Evolutionary conservation across 2,888 invertebrate species (phyloP).

Genomic region (Mesorhabditis spiculigera): DNA sequence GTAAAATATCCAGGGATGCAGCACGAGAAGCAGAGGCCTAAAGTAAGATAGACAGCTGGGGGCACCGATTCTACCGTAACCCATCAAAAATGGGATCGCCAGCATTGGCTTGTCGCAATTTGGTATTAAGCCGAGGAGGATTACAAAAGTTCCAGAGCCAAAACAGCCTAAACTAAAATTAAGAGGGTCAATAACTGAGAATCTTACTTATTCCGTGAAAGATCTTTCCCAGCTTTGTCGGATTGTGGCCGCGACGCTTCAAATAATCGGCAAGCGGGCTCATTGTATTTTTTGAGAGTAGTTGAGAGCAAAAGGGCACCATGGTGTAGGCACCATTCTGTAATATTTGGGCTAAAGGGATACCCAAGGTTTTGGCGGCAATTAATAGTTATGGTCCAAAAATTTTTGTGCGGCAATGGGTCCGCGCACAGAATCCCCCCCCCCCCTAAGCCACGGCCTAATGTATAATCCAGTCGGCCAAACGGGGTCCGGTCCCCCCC

Average conservation of each 20-base stretch:
- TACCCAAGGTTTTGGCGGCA: too few species aligned
- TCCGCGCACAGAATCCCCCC: too few species aligned
- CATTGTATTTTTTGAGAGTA: constrained; percentile 4
- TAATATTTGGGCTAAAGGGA: not conserved
- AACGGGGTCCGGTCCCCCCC: too few species aligned
- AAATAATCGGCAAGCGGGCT: not conserved
- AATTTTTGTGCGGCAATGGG: too few species aligned
- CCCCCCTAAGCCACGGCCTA: too few species aligned
- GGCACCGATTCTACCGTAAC: not conserved
- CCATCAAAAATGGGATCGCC: constrained; percentile 4
- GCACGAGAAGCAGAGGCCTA: too few species aligned
- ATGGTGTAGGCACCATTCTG: constrained; percentile 1
- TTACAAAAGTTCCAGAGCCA: not conserved
- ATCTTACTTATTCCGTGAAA: not conserved
- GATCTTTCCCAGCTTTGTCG: not conserved
- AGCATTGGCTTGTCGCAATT: not conserved
- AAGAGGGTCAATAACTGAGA: not conserved
- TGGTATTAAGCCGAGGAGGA: not conserved
- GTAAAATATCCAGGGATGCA: too few species aligned
- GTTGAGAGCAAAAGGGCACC: not conserved
- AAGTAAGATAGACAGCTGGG: too few species aligned
- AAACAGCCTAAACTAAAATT: not conserved
- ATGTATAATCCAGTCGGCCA: too few species aligned
- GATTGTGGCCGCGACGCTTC: not conserved
- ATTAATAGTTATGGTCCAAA: too few species aligned